phyloP scores from a whole-genome alignment of 2,113 vertebrate species.

The Nettapus auritus region DNA sequence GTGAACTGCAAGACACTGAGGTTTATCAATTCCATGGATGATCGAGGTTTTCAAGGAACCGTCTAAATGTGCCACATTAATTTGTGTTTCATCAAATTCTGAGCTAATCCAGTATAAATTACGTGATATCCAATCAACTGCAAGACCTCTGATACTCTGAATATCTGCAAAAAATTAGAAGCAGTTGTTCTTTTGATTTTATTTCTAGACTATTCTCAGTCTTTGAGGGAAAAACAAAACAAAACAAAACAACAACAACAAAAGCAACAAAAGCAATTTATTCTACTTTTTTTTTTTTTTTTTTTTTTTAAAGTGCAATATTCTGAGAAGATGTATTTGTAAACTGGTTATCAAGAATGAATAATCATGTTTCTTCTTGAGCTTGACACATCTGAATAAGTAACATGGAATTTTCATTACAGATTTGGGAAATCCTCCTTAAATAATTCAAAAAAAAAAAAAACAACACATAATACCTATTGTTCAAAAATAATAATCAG shows the following conservation, averaged over 20 bases:
- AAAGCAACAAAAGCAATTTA: too few species aligned
- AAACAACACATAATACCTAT: neutral
- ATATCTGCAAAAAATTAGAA: conserved; percentile 84
- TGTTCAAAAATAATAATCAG: conserved; percentile 4
- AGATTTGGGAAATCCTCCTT: conserved; percentile 13
- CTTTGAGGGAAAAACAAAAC: neutral
- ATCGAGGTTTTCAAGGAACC: conserved; percentile 98
- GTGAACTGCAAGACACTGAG: conserved; percentile 93
- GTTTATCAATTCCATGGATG: conserved; percentile 97
- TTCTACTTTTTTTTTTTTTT: too few species aligned
- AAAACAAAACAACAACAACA: too few species aligned
- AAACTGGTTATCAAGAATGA: conserved; percentile 26
- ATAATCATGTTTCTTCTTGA: conserved; percentile 38
- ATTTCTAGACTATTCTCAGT: neutral
- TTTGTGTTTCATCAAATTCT: conserved; percentile 98
- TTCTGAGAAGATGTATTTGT: conserved; percentile 49
- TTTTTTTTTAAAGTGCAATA: conserved; percentile 53
- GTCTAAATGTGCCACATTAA: conserved; percentile 95
- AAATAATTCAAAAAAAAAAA: conserved; percentile 5
- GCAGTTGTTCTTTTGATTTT: conserved; percentile 5
- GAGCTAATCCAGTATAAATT: conserved; percentile 99
- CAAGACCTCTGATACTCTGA: conserved; percentile 93
- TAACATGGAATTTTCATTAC: conserved; percentile 50
- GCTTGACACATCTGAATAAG: conserved; percentile 28
- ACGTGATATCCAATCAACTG: conserved; percentile 96